Base-by-base conservation (phyloP, 1,140 invertebrate species). In the Octopus sinensis region DNA sequence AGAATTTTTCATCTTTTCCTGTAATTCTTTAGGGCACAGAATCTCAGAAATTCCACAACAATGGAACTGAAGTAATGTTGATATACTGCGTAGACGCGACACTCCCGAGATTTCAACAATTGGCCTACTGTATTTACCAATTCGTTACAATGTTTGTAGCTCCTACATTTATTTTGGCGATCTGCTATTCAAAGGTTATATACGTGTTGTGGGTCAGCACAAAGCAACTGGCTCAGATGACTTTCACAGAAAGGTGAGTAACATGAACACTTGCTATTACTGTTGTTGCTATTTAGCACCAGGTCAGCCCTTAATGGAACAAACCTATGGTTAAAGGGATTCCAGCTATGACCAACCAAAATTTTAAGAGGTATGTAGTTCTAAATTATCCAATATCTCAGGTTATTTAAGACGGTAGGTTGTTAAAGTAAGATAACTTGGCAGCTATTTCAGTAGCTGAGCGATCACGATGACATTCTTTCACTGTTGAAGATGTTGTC, bases 131-230 rank as follows among this genome's bases (percentile, higher is more conserved):
- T 5, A 86, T 92, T 17, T 93, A 93, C 85, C 89, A 92, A 82
- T 86, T 92, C 5, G 52, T 91, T 13, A 86, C 92, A n/a, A 89
- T 93, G 80, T 93, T 93, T 84, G 82, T 85, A 0, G 79, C 92
- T 10, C 92, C 93, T 0, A 91, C 90, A 0, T 43, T 91, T 12
- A 84, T 93, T 30, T 92, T 93, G 91, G 86, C 91, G 12, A 88
- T 91, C 83, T 93, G 92, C 86, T 93, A 93, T 84, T 84, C 90
- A n/a, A 89, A 88, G 68, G 92, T 93, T 9, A 93, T 93, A 77
- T 88, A 89, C 54, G 92, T 92, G 79, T 89, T 93, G 0, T 93
- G 93, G 93, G 87, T 90, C 78, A 92, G 92, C 76, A 92, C 92
- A 2, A 88, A 88, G 71, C 88, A 91, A 51, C 85, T 90, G 5